Percentiles rank a stretch among this genome's conserved stretches.
Evolutionary conservation across 1,140 invertebrate species (phyloP).

Genomic region (Reticulitermes speratus): DNA sequence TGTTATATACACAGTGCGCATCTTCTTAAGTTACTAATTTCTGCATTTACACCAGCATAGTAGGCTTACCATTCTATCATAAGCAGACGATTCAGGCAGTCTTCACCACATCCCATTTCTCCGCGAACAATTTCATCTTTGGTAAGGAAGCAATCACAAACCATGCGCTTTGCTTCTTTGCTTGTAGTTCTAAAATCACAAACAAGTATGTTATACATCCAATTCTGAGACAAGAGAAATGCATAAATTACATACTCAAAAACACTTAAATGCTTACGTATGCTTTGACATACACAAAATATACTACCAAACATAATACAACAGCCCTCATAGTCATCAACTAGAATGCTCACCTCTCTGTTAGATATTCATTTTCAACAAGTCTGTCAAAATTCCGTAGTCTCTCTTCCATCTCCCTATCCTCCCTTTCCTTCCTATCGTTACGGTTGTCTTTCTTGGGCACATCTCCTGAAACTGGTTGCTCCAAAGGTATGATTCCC

Average conservation of each 20-base stretch:
- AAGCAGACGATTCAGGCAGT: slow-evolving; percentile 93
- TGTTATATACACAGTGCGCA: too few relatives aligned
- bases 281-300: neutral
- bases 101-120: slow-evolving; percentile 87
- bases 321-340: neutral
- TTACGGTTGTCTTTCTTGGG: slow-evolving; percentile 23
- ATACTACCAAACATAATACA: neutral
- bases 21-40: too few relatives aligned
- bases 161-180: slow-evolving; percentile 89
- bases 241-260: neutral
- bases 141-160: slow-evolving; percentile 91
- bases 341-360: slow-evolving; percentile 40
- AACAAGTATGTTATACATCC: neutral
- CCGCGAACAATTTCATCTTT: slow-evolving; percentile 83
- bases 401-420: slow-evolving; percentile 43
- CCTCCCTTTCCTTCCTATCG: slow-evolving; percentile 32
- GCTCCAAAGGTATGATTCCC: neutral
- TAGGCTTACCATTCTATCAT: slow-evolving; percentile 93
- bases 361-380: slow-evolving; percentile 55
- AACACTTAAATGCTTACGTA: neutral
- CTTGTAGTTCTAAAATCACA: slow-evolving; percentile 61
- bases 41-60: neutral
- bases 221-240: neutral
- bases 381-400: slow-evolving; percentile 52
- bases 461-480: neutral